Base-by-base conservation (phyloP, 2,888 invertebrate species). In the Cephus rjabovi region DNA sequence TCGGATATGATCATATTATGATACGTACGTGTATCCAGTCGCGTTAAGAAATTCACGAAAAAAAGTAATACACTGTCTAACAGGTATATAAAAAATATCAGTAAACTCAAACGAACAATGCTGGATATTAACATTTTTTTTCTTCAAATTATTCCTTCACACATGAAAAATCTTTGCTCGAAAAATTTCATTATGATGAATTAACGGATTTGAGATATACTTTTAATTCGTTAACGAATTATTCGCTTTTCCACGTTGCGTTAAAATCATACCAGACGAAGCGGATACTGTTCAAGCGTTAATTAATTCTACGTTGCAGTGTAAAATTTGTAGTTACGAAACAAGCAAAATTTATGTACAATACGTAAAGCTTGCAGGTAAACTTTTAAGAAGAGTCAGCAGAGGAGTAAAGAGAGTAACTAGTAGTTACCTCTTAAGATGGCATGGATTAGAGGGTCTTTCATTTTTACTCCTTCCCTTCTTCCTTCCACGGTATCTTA, bases 391-490 rank as follows among this genome's bases (percentile, higher is more conserved):
- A 56, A 56, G 56, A 23, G 23, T 56, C 56, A 56, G 56, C 56
- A 56, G 56, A 56, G 9, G 56, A 56, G 23, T 23, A 23, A 56
- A 23, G 23, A 56, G 23, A 56, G 56, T 56, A 23, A 56, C 56
- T 56, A 56, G 9, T 23, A 23, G 56, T 56, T 23, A 23, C 56
- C 23, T 56, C 56, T 56, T 56, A 56, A 56, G 56, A 56, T 56
- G 9, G 56, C 56, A 9, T 9, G 56, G 56, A 37, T 56, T 56
- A 23, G 23, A 56, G 56, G 56, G 23, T 56, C 56, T 6, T 71
- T 33, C 31, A 71, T 33, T 71, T 71, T 71, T 74, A 75, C 77
- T 75, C 76, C 74, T 34, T 40, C 71, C 68, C 15, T 76, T 75
- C 33, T 69, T 34, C 35, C 69, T 73, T 40, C 30, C 69, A 74